These are phyloP conservation scores for Choristoneura rosaceana DNA, from an alignment of 2,888 invertebrate genomes.

Conservation along the genomic window DNA sequence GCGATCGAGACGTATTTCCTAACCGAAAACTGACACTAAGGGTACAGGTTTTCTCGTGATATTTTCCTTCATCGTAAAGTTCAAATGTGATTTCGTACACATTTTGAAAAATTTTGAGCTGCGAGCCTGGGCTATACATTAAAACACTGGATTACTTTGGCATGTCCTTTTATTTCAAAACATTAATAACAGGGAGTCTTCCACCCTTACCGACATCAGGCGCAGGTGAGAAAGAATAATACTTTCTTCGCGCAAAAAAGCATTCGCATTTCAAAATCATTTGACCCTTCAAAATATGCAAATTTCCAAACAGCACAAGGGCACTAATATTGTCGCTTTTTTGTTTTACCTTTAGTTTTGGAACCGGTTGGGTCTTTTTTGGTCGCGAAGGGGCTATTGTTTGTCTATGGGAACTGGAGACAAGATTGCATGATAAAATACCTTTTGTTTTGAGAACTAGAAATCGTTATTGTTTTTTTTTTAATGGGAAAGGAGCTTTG, in stretches of 20 bases:
- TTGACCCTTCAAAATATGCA: conserved; percentile 41
- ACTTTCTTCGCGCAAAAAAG: conserved; percentile 25
- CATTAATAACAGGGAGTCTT: too few relatives aligned
- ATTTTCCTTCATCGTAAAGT: too few relatives aligned
- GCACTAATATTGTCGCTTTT: conserved; percentile 60
- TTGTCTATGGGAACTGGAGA: conserved; percentile 63
- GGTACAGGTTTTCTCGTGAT: too few relatives aligned
- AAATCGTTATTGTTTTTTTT: conserved; percentile 44
- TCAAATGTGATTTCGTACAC: too few relatives aligned
- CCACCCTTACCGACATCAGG: neutral
- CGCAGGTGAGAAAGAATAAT: conserved; percentile 7
- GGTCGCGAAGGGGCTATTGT: conserved; percentile 49
- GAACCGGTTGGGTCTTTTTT: conserved; percentile 49
- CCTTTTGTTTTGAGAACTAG: conserved; percentile 51
- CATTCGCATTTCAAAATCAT: conserved; percentile 32
- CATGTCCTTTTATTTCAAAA: too few relatives aligned
- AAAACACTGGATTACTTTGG: too few relatives aligned
- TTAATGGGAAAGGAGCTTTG: conserved; percentile 27
- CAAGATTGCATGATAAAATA: conserved; percentile 58
- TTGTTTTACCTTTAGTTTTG: conserved; percentile 39
- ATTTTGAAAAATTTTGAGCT: too few relatives aligned
- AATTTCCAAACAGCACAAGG: conserved; percentile 51
- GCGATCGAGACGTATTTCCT: too few relatives aligned
- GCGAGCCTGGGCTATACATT: too few relatives aligned
- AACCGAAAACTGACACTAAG: too few relatives aligned